Evolutionary conservation across 2,888 invertebrate species (phyloP), one percentile per base, ranked within the genome.

Genomic region (Parnassius mnemosyne): DNA sequence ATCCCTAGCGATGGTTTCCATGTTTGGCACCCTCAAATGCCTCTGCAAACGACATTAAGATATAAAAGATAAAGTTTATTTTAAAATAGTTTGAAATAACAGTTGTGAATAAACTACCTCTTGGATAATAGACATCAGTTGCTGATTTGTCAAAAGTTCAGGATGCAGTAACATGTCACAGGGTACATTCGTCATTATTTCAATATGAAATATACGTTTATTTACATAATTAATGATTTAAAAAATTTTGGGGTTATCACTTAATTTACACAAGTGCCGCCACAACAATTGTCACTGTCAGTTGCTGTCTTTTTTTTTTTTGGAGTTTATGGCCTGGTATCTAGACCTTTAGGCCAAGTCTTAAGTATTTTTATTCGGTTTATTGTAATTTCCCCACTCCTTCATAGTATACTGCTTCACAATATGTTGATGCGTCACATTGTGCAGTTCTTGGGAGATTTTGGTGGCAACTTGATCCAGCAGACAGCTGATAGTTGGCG

Each of bases 101-200:
- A 25, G n/a, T 25, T 52, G 52, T 49, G 9, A 49, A 49, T 56
- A 50, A 69, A 85, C 44, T 74, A 92, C 92, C 85, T 91, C 83
- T 71, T 79, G 77, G 65, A 92, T 85, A 55, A 91, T 80, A 60
- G 72, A 71, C 60, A 84, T 75, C 65, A 92, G 72, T 68, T 87
- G 89, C 54, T 87, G 83, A 69, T 87, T 89, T 60, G 78, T 80
- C 60, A 92, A 73, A 47, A 92, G 76, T 70, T 92, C 91, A 12
- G 92, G 92, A 68, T 92, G 89, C 60, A 91, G 71, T 67, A 92
- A 77, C 84, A 88, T 81, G 67, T 89, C 88, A 76, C 77, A 82
- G 12, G 89, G 75, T 47, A 87, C 72, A 65, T 84, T 82, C 87
- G 88, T 89, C 61, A 53, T 65, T 55, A 55, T 63, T 59, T 12